Evolutionary conservation across 2,797 vertebrate genomes (phyloP), one percentile per base, ranked within the genome.

Genomic region (Ciconia nigra): DNA sequence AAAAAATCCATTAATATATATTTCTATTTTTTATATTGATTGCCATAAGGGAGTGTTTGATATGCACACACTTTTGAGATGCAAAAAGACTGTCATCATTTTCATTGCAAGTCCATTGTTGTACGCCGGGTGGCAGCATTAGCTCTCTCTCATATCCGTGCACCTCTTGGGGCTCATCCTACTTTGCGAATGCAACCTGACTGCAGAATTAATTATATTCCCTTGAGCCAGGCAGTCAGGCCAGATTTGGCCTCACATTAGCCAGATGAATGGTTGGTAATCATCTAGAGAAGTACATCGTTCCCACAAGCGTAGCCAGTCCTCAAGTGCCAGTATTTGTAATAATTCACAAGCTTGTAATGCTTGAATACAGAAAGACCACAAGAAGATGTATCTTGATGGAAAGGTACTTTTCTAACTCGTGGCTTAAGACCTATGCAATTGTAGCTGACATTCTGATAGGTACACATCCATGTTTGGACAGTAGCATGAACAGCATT

Each of bases 71-170:
- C 41, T 41, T 91, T 26, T 12, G 44, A 4, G 15, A 37, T 0
- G 2, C 7, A 8, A 26, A 46, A 24, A 49, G 37, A 13, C 46
- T 8, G 14, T 9, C 4, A 9, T 15, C 35, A 2, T 37, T 84
- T 44, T 26, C 12, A 9, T 51, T 78, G 67, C 33, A 62, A 83
- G 76, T 52, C 89, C 51, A 8, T 69, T 39, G 37, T 1, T 70
- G 49, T 31, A 52, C 94, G 33, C 94, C n/a, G 51, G 94, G 87
- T 97, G 97, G 92, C 93, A 97, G 93, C 96, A 94, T 92, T 37
- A 83, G 87, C 89, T 87, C 90, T 96, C 10, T 3, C 84, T 85
- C 78, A 6, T 35, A 7, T 1, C 15, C 31, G 3, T 35, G 58
- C 89, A 10, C 54, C 94, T 95, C 59, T 37, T 21, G 81, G 95